Evolutionary conservation across 2,113 vertebrate species (phyloP).

Genomic region (Rattus rattus): DNA sequence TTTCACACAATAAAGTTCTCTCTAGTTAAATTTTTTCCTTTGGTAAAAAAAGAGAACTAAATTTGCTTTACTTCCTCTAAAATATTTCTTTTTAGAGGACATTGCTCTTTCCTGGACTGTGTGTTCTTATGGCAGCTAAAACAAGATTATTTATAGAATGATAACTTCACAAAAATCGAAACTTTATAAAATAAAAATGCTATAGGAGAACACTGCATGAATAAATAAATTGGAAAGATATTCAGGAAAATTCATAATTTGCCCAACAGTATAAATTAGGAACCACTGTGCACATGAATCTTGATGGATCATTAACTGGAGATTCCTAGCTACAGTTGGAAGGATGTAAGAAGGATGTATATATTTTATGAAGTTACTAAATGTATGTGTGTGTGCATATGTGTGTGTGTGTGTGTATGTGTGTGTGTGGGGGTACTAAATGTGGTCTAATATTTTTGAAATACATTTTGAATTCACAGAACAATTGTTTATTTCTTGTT

Average conservation of each 20-base stretch:
- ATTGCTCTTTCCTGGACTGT: not conserved
- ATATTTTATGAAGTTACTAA: not conserved
- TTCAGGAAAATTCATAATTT: not conserved
- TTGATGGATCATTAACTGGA: not conserved
- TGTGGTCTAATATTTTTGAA: not conserved
- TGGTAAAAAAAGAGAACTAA: not conserved
- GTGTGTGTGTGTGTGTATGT: too few species aligned
- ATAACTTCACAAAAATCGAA: conserved; percentile 1
- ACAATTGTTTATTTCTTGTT: not conserved
- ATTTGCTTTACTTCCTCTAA: conserved; percentile 18
- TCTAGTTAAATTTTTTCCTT: conserved; percentile 18
- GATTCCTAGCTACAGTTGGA: not conserved
- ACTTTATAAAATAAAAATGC: conserved; percentile 13
- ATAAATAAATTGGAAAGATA: not conserved
- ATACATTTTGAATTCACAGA: not conserved
- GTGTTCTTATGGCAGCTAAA: not conserved
- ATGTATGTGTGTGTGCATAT: too few species aligned
- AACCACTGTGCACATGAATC: not conserved
- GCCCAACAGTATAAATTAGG: not conserved
- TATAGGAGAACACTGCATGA: not conserved
- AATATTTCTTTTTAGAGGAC: not conserved
- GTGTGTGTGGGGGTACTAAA: not conserved
- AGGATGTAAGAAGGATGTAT: not conserved
- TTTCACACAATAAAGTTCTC: not conserved
- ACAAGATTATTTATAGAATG: not conserved